Conservation (phyloP, 2,888 invertebrate genomes). For the Coronaproctus castanopsis region DNA sequence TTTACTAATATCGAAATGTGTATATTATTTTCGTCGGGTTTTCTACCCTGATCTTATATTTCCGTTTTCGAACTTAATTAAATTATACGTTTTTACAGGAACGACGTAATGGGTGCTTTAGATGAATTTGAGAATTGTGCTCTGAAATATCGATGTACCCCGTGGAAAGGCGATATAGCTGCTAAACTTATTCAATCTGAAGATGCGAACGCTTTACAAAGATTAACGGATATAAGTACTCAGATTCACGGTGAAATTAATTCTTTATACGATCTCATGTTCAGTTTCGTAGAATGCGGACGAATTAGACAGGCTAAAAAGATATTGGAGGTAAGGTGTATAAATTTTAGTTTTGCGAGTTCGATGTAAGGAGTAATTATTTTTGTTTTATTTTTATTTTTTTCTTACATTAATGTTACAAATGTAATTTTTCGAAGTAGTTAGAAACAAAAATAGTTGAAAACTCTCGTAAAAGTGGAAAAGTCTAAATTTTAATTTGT, state of each 20-base stretch:
- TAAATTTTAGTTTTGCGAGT: neutral
- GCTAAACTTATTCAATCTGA: constrained; percentile 48
- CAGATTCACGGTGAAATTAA: constrained; percentile 61
- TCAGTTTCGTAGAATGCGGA: constrained; percentile 48
- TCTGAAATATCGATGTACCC: constrained; percentile 43
- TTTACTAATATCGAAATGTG: too few species aligned
- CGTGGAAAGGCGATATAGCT: constrained; percentile 55
- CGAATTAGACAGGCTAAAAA: constrained; percentile 45
- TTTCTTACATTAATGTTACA: too few species aligned
- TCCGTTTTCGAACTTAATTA: too few species aligned
- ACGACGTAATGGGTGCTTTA: constrained; percentile 45
- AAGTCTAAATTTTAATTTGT: too few species aligned
- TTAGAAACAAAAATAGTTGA: too few species aligned
- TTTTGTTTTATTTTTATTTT: too few species aligned
- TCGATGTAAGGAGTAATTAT: too few species aligned
- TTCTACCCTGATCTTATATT: too few species aligned
- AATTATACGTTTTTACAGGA: constrained; percentile 32
- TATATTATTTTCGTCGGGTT: too few species aligned
- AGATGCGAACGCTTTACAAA: constrained; percentile 59
- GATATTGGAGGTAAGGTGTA: constrained; percentile 40
- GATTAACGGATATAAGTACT: constrained; percentile 58
- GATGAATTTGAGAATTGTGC: constrained; percentile 48
- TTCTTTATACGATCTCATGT: constrained; percentile 60
- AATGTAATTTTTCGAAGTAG: too few species aligned
- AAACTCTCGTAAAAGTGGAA: too few species aligned